Evolutionary conservation across 2,113 vertebrate species (phyloP).

Genomic region (Plestiodon gilberti): DNA sequence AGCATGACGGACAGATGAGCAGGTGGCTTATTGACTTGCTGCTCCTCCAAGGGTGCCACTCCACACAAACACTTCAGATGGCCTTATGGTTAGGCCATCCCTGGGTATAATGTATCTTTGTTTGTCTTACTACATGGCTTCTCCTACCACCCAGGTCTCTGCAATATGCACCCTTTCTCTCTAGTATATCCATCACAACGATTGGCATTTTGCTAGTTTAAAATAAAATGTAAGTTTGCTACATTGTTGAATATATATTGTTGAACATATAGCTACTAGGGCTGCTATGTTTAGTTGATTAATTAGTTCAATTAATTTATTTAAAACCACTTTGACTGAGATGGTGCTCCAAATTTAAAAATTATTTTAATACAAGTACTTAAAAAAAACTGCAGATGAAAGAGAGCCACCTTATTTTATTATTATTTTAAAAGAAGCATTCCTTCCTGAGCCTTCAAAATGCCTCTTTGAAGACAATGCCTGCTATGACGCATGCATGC

Average conservation of each 20-base stretch:
- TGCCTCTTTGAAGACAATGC: not conserved
- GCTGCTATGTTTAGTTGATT: not conserved
- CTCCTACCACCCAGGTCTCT: not conserved
- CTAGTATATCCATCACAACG: not conserved
- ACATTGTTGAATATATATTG: constrained; percentile 48
- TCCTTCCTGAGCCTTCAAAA: not conserved
- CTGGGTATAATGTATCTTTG: too few relatives aligned
- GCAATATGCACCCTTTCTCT: not conserved
- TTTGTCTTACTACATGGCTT: too few relatives aligned
- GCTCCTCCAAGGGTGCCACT: too few relatives aligned
- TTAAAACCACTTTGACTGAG: not conserved
- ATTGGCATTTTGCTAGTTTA: not conserved
- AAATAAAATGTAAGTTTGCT: constrained; percentile 55
- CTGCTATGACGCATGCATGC: not conserved
- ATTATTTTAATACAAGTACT: not conserved
- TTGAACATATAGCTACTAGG: constrained; percentile 22
- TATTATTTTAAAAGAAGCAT: constrained; percentile 45
- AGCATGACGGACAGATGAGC: too few relatives aligned
- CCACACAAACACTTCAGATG: too few relatives aligned
- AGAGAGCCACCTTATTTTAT: not conserved
- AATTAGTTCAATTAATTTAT: not conserved
- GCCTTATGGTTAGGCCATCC: too few relatives aligned
- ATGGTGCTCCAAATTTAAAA: not conserved
- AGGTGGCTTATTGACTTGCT: too few relatives aligned
- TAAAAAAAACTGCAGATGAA: constrained; percentile 27